Base-by-base conservation (phyloP, 2,888 invertebrate genomes). In the Eupithecia pulchellata region DNA sequence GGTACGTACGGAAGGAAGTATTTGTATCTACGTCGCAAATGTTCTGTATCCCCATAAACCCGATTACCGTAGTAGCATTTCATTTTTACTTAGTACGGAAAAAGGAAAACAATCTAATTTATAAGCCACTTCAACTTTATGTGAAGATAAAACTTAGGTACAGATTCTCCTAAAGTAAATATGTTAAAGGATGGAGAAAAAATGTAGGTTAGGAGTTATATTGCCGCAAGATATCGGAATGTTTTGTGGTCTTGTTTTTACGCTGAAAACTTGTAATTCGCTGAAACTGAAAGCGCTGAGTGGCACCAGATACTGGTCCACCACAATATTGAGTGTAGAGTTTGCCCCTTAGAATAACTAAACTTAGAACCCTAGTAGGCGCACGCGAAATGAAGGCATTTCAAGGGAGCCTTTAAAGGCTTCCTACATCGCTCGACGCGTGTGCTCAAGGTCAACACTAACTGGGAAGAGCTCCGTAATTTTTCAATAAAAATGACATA, bases 41-140 rank as follows among this genome's bases (percentile, higher is more conserved):
- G 39, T 55, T 47, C n/a, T 64, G 30, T 71, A 64, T 68, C 52
- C n/a, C 39, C 64, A 55, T 64, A 68, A 72, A 72, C 34, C 32
- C 57, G 63, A 68, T 68, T 62, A 62, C 27, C 39, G 39, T 39
- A 57, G 66, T 36, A 64, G 30, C 64, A 57, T 65, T 62, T 62
- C 34, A 61, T 58, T 63, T 69, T 66, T 72, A 62, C 62, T 66
- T 57, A 60, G 58, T 52, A 65, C 64, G 39, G 60, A 69, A 70
- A 75, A 71, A 69, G 71, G 67, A 69, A 71, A 66, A 72, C 75
- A 76, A 74, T 72, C 73, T 76, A 72, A 78, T 78, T 76, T 74
- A 64, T 75, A 52, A 73, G 66, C 68, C 72, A 75, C 75, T 75
- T 70, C 69, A 69, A 72, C 58, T 68, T 72, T 75, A 76, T 74